Base-by-base conservation (phyloP, 1,140 invertebrate genomes). In the Lepidurus apus region DNA sequence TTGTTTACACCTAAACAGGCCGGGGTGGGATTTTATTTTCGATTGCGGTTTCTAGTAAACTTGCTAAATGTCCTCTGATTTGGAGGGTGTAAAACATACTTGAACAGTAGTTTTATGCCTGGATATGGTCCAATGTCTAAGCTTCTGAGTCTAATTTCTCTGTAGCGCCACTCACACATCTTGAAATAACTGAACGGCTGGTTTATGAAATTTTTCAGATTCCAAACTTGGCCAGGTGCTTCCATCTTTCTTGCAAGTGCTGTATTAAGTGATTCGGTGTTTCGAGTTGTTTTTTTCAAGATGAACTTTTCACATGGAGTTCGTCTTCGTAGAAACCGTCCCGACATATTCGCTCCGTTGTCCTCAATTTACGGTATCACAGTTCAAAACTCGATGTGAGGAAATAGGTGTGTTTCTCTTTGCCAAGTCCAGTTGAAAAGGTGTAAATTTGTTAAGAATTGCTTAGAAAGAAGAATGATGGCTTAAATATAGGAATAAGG, bases 401-500 rank as follows among this genome's bases (percentile, higher is more conserved):
- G 53, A 21, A n/a, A 65, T 65, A 65, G 8, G 53, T 17, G 53
- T 65, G 53, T 65, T 65, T 65, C 53, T 65, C 21, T 65, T 21
- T 9, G 53, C 21, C 17, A 65, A 13, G 6, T 65, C 21, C 53
- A 21, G 53, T 65, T 65, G 53, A 17, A 65, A 65, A 65, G 8
- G 17, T 17, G 13, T n/a, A 65, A 65, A n/a, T 21, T 65, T 21
- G 53, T 65, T 65, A 65, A 65, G 53, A 17, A 65, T 65, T 65
- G 53, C 53, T 65, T 13, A 65, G 53, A 65, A 65, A 65, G 53
- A 65, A 65, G 53, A 65, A 65, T 65, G 53, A 65, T 74, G 73
- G 21, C 47, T 79, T 47, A 86, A 73, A 86, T 86, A 81, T 85
- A 86, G 43, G 91, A 92, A 85, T 92, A 93, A 82, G 91, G 91